Conservation (phyloP, 1,140 invertebrate species). For the Pygmarrhopalites habei region DNA sequence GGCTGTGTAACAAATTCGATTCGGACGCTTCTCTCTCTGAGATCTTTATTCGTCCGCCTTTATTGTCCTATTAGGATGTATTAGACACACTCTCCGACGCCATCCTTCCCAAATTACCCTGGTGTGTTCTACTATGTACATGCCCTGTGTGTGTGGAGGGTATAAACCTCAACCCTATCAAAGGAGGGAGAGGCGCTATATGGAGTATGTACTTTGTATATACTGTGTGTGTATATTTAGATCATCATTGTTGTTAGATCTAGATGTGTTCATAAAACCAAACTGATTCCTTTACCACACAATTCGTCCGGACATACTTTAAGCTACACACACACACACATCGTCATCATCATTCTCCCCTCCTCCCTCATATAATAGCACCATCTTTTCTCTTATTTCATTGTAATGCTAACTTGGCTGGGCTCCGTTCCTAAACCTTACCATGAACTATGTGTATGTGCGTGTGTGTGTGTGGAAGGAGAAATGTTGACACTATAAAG, state of each 20-base stretch:
- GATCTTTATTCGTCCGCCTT: slow-evolving; percentile 28
- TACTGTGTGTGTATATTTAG: not conserved
- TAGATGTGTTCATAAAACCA: not conserved
- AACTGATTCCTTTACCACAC: not conserved
- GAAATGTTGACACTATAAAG: too few species aligned
- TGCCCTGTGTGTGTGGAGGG: not conserved
- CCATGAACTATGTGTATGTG: too few species aligned
- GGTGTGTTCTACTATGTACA: not conserved
- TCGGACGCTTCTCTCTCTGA: slow-evolving; percentile 28
- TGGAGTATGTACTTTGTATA: too few species aligned
- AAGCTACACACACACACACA: too few species aligned
- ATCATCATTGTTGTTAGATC: not conserved
- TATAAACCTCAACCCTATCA: not conserved
- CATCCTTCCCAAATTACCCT: slow-evolving; percentile 4
- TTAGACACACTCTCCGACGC: slow-evolving; percentile 28
- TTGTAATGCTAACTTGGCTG: too few species aligned
- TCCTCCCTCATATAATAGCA: too few species aligned
- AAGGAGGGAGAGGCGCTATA: too few species aligned
- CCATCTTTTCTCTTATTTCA: too few species aligned
- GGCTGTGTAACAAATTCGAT: slow-evolving; percentile 38
- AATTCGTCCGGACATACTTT: not conserved
- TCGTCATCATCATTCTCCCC: too few species aligned
- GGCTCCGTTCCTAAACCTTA: too few species aligned
- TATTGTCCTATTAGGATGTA: slow-evolving; percentile 30
- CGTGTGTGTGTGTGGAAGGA: too few species aligned